These are phyloP conservation scores for Elymnias hypermnestra DNA, from an alignment of 1,140 invertebrate genomes.

Conservation along the genomic window DNA sequence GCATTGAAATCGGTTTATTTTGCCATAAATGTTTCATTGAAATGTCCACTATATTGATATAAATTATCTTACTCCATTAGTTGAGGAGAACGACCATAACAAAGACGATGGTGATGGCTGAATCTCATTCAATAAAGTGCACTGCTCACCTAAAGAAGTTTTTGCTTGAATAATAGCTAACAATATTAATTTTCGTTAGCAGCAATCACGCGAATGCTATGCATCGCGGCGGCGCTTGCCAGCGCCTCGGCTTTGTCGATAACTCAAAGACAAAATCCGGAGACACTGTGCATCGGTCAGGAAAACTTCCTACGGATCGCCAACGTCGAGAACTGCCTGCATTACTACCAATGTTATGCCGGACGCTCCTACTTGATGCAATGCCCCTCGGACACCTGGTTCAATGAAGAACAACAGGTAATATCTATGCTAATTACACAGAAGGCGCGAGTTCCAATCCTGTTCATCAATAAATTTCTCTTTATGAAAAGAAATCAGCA, in stretches of 20 bases:
- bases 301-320: constrained; percentile 65
- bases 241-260: constrained; percentile 59
- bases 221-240: constrained; percentile 38
- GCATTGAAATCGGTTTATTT: no score
- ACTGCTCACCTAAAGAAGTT: no score
- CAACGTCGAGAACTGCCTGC: constrained; percentile 41
- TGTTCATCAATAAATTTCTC: no score
- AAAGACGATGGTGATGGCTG: no score
- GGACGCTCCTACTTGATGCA: constrained; percentile 56
- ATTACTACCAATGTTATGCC: constrained; percentile 66
- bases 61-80: no score
- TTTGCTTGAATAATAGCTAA: no score
- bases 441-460: neutral
- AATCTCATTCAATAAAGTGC: no score
- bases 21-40: no score
- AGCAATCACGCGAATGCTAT: constrained; percentile 38
- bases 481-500: no score
- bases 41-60: no score
- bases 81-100: no score
- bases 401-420: constrained; percentile 61
- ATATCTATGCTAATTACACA: neutral
- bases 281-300: constrained; percentile 61
- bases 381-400: constrained; percentile 58
- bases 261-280: constrained; percentile 63
- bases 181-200: constrained; percentile 1